These are phyloP conservation scores for Desmophyllum pertusum DNA, from an alignment of 92 coral and sea anemone genomes.

Conservation along the genomic window DNA sequence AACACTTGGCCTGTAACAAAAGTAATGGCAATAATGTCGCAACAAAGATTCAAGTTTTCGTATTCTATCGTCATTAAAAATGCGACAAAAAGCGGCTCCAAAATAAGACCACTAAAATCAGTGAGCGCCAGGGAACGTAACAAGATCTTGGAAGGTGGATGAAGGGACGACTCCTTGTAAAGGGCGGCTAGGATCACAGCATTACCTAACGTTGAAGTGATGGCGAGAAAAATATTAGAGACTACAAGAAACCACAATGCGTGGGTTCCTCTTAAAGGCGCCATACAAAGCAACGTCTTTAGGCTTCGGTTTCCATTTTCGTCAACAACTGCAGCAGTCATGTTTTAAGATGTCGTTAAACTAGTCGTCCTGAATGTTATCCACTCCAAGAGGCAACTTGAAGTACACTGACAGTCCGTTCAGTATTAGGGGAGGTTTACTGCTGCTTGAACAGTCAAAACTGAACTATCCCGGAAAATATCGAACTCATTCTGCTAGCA, in stretches of 20 bases:
- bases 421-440: no score
- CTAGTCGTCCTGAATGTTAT: background rate
- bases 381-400: background rate
- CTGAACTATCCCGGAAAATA: no score
- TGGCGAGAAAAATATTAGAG: background rate
- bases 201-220: background rate
- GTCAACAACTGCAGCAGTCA: background rate
- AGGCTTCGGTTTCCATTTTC: background rate
- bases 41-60: background rate
- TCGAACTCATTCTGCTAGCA: no score
- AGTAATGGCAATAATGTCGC: no score
- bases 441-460: no score
- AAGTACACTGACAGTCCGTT: background rate
- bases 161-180: slow-evolving; percentile 12
- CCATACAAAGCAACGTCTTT: background rate
- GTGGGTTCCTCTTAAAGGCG: background rate
- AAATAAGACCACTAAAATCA: background rate
- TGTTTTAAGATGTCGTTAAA: background rate
- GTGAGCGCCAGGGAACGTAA: background rate
- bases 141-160: slow-evolving; percentile 12
- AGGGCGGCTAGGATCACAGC: background rate
- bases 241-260: background rate
- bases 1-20: background rate
- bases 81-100: background rate
- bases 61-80: background rate